Evolutionary conservation across 1,140 invertebrate genomes (phyloP).

Genomic region (Nasonia longicornis): DNA sequence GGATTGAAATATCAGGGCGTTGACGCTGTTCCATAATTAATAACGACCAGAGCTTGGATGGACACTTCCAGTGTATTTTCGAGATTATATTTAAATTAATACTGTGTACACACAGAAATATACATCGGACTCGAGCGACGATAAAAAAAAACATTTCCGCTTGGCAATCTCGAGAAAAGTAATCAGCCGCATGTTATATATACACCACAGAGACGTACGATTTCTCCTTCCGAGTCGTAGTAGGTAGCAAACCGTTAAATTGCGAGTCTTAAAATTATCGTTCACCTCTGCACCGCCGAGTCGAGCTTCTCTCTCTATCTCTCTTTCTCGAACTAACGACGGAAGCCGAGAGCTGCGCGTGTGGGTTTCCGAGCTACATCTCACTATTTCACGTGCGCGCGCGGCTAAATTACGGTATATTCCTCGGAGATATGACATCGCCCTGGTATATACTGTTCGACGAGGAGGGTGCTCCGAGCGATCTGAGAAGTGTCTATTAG

Average conservation of each 20-base stretch:
- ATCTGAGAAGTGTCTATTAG: constrained; percentile 17
- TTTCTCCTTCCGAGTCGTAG: background rate
- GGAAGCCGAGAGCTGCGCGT: background rate
- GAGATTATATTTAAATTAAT: background rate
- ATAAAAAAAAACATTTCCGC: background rate
- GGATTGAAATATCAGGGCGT: background rate
- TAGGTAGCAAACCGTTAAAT: constrained; percentile 19
- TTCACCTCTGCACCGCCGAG: background rate
- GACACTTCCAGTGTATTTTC: background rate
- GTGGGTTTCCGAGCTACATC: background rate
- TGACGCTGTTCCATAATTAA: background rate
- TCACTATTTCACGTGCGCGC: background rate
- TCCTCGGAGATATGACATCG: background rate
- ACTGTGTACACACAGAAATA: background rate
- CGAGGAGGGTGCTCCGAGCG: background rate
- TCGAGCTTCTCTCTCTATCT: background rate
- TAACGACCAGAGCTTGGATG: background rate
- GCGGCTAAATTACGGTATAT: constrained; percentile 19
- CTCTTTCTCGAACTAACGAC: constrained; percentile 8
- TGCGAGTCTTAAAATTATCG: constrained; percentile 11
- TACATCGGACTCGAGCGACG: background rate
- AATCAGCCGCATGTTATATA: no score
- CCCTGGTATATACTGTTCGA: background rate
- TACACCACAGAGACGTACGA: no score
- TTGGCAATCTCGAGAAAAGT: background rate